phyloP scores from a whole-genome alignment of 2,113 vertebrate species.

The Myiozetetes cayanensis region DNA sequence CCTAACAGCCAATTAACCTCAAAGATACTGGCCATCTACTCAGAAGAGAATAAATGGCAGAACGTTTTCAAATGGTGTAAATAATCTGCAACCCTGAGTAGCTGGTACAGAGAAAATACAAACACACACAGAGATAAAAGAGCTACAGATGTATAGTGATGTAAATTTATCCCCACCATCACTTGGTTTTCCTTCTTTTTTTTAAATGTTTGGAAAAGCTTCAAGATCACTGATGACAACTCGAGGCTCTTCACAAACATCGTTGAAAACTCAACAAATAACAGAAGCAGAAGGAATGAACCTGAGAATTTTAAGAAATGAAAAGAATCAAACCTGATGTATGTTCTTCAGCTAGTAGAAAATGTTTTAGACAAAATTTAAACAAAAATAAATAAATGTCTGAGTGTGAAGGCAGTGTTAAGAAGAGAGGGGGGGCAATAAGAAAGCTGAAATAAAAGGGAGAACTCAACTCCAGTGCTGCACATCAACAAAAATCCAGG shows the following conservation, averaged over 20 bases:
- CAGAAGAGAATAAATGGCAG: neutral
- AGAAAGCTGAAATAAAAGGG: neutral
- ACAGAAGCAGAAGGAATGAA: neutral
- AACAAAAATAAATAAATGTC: neutral
- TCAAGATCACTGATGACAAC: neutral
- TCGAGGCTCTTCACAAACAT: neutral
- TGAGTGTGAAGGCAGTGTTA: neutral
- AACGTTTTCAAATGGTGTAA: neutral
- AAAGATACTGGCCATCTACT: neutral
- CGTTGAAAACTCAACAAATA: neutral
- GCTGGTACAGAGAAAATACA: neutral
- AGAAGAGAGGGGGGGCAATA: neutral
- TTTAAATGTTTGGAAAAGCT: neutral
- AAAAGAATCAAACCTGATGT: neutral
- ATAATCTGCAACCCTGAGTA: neutral
- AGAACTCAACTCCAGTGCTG: neutral
- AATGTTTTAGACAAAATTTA: neutral
- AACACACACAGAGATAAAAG: neutral
- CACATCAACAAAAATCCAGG: neutral
- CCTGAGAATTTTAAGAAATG: neutral
- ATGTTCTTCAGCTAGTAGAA: neutral
- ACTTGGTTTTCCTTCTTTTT: neutral
- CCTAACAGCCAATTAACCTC: neutral
- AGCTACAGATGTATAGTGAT: fast-evolving
- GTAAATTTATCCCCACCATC: neutral